Evolutionary conservation across 2,888 invertebrate species (phyloP).

Genomic region (Apoderus coryli): DNA sequence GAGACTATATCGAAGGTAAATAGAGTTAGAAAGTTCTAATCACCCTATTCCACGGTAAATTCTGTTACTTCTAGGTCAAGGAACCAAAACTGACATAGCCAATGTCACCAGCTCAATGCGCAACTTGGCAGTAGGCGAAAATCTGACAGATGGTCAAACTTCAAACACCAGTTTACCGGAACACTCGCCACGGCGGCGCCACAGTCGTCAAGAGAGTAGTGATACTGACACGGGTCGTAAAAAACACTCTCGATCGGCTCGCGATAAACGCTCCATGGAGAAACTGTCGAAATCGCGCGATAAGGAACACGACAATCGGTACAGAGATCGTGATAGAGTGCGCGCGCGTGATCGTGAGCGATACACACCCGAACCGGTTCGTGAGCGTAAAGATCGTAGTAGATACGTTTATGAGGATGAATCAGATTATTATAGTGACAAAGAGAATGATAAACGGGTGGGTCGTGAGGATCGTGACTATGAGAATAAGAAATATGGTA

Average conservation of each 20-base stretch:
- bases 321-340: constrained; percentile 23
- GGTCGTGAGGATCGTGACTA: constrained; percentile 26
- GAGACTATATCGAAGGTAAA: too few relatives aligned
- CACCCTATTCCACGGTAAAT: constrained; percentile 7
- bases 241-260: constrained; percentile 15
- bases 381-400: constrained; percentile 25
- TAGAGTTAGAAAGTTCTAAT: too few relatives aligned
- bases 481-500: constrained; percentile 30
- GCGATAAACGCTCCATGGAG: constrained; percentile 17
- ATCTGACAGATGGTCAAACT: constrained; percentile 22
- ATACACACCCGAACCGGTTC: constrained; percentile 25
- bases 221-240: constrained; percentile 26
- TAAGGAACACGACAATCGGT: constrained; percentile 19
- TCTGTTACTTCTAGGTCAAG: too few relatives aligned
- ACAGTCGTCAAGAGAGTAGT: constrained; percentile 26
- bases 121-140: constrained; percentile 30
- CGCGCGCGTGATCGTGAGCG: too few relatives aligned
- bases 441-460: constrained; percentile 39
- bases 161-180: constrained; percentile 17
- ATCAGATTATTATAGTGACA: constrained; percentile 53
- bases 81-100: constrained; percentile 20
- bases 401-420: constrained; percentile 57
- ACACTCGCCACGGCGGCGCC: constrained; percentile 15
- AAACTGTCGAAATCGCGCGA: constrained; percentile 15
- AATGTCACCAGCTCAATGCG: constrained; percentile 25